A percentile compares a stretch with the other conserved stretches of the same genome.
Evolutionary conservation across 1,140 invertebrate genomes (phyloP).

Genomic region (Drosophila tristis): DNA sequence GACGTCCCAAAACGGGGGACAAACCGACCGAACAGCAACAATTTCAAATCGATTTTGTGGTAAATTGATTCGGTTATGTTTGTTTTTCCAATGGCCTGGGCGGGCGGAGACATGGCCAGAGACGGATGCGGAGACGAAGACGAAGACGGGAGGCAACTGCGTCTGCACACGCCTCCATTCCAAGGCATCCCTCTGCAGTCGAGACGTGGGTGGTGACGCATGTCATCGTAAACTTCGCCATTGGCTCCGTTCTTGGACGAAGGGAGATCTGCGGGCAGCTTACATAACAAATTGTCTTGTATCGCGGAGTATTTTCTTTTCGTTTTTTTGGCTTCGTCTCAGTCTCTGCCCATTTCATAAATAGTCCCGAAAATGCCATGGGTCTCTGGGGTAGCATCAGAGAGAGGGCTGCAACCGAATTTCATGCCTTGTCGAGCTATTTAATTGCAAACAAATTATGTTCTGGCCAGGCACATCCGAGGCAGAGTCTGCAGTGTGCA

Average conservation of each 20-base stretch:
- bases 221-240: conserved; percentile 83
- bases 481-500: neutral
- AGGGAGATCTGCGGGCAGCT: conserved; percentile 23
- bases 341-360: conserved; percentile 80
- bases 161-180: conserved; percentile 60
- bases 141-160: conserved; percentile 17
- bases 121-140: neutral
- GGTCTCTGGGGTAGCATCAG: conserved; percentile 63
- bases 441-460: conserved; percentile 83
- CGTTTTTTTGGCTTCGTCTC: conserved; percentile 62
- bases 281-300: conserved; percentile 72
- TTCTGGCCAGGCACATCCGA: conserved; percentile 61
- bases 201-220: conserved; percentile 81
- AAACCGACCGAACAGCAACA: conserved; percentile 25
- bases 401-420: conserved; percentile 74
- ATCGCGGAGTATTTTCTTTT: conserved; percentile 6
- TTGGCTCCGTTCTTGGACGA: conserved; percentile 60
- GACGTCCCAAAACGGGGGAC: neutral
- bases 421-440: conserved; percentile 82
- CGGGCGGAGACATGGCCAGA: conserved; percentile 3
- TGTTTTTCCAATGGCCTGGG: conserved; percentile 56
- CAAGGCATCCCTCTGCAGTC: conserved; percentile 30
- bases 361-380: conserved; percentile 57
- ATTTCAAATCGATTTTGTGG: conserved; percentile 64
- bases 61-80: conserved; percentile 76